phyloP scores from a whole-genome alignment of 2,113 vertebrate species.

The Rhea pennata region DNA sequence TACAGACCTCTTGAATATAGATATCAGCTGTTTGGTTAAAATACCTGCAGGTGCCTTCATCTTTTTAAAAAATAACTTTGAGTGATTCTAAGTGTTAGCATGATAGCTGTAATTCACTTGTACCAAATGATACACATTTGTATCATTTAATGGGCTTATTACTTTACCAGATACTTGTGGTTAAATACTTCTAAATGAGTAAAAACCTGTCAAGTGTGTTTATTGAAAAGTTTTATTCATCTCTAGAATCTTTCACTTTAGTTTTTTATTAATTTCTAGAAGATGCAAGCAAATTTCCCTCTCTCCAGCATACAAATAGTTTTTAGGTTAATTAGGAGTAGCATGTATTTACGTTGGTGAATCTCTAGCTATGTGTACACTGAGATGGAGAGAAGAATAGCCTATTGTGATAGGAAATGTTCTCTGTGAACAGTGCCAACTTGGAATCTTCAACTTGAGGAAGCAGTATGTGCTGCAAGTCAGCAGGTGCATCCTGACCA shows the following conservation, averaged over 20 bases:
- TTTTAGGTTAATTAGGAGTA: background rate
- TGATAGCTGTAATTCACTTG: background rate
- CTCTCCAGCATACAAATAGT: too few species aligned
- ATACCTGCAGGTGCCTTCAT: background rate
- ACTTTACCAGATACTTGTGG: background rate
- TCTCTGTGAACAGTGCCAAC: background rate
- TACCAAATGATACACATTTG: background rate
- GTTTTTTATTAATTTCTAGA: background rate
- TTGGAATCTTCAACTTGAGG: conserved; percentile 10
- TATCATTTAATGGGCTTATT: background rate
- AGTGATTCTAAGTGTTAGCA: background rate
- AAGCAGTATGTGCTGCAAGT: background rate
- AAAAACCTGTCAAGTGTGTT: background rate
- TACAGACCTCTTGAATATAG: background rate
- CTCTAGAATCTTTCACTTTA: background rate
- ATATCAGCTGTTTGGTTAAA: background rate
- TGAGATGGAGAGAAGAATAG: background rate
- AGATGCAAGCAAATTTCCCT: background rate
- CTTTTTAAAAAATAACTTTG: background rate
- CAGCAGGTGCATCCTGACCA: conserved; percentile 44
- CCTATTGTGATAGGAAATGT: background rate
- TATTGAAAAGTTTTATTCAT: background rate
- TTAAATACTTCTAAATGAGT: background rate
- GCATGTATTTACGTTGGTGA: background rate
- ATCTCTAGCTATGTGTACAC: background rate